Evolutionary conservation across 2,797 vertebrate species (phyloP), one percentile per base, ranked within the genome.

Genomic region (Phalloptychus januarius): DNA sequence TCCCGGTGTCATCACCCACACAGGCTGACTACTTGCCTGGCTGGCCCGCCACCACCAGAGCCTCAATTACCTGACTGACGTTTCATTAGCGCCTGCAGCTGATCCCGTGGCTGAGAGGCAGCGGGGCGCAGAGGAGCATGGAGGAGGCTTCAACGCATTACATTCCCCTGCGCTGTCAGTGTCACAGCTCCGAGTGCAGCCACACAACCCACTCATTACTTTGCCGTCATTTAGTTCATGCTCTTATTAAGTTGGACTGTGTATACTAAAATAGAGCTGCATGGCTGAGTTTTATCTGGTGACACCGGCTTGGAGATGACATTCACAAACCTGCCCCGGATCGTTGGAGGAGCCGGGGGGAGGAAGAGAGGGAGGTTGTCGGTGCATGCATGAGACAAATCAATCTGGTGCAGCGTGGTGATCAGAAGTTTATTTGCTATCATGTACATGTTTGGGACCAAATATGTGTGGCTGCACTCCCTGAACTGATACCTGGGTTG

Each of bases 41-140:
- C 87, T 92, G 91, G 89, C 83, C 91, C 85, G 86, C 92, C 91
- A 92, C 91, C 89, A 83, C 94, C 92, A 90, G 82, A 91, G 92
- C 90, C 92, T 94, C 95, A 96, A 95, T 96, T 95, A 96, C 94
- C 94, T 94, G 94, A 95, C 93, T 94, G 95, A 95, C 94, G 93
- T 95, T 95, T 96, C 94, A 96, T 96, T 95, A 96, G 94, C 78
- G 93, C 83, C 90, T 93, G 94, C 95, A 95, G 94, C 95, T 96
- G 95, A 95, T 95, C 94, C 94, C 90, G 85, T 88, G 91, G 93
- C 93, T 91, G 93, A 91, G 88, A 93, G 90, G 93, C 93, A 91
- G 89, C 73, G 94, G 94, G 90, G 94, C 83, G 93, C 91, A 88
- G 83, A 93, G 85, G 89, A 93, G 90, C 92, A 87, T 79, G 81